These are phyloP conservation scores for Drymodes brunneopygia DNA, from an alignment of 2,113 vertebrate species.

Conservation along the genomic window DNA sequence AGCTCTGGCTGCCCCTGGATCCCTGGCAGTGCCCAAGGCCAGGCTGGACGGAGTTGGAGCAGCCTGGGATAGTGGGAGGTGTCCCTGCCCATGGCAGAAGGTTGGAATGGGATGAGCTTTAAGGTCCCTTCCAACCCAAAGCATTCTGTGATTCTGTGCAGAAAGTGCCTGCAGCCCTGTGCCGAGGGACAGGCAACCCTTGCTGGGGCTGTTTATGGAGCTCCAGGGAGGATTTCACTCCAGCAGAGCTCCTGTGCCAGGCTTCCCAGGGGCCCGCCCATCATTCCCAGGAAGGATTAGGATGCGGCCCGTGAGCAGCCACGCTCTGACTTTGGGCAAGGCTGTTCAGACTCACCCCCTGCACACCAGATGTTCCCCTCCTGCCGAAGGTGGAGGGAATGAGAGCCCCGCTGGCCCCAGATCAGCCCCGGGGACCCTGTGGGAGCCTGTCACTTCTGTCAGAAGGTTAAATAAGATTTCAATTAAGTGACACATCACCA, in stretches of 20 bases:
- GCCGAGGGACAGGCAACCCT: neutral
- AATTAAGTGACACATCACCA: neutral
- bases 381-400: fast-evolving
- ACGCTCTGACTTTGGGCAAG: fast-evolving
- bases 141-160: neutral
- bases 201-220: neutral
- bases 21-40: neutral
- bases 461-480: neutral
- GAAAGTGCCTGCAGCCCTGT: neutral
- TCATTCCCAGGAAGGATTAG: neutral
- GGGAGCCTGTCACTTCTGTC: neutral
- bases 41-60: neutral
- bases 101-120: neutral
- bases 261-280: fast-evolving
- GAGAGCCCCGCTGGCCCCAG: neutral
- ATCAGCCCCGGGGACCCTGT: fast-evolving
- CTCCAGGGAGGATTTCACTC: neutral
- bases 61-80: fast-evolving
- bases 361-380: neutral
- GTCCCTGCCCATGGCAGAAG: neutral
- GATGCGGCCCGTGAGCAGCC: fast-evolving
- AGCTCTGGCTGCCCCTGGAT: neutral
- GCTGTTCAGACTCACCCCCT: neutral
- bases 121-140: neutral
- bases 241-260: fast-evolving